These are phyloP conservation scores for Chaenodraco wilsoni DNA, from an alignment of 2,797 vertebrate species.

Conservation along the genomic window DNA sequence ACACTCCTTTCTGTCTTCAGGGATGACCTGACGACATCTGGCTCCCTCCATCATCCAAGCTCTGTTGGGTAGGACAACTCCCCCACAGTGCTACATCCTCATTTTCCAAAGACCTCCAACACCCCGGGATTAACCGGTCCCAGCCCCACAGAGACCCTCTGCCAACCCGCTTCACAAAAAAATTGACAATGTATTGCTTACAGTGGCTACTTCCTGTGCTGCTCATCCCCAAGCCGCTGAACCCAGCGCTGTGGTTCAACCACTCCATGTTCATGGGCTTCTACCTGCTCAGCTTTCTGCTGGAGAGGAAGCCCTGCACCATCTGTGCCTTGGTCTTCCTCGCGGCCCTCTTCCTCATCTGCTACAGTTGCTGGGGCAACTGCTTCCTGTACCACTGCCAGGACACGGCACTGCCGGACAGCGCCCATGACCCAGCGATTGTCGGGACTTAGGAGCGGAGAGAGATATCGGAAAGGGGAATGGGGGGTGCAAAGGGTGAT, in stretches of 20 bases:
- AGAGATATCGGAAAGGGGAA: background rate
- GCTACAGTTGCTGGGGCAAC: conserved; percentile 99
- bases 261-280: conserved; percentile 99
- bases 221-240: conserved; percentile 98
- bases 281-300: conserved; percentile 98
- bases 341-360: conserved; percentile 97
- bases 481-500: background rate
- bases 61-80: conserved; percentile 39
- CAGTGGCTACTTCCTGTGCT: conserved; percentile 99
- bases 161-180: background rate
- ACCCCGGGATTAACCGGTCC: background rate
- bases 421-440: conserved; percentile 92
- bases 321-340: conserved; percentile 99
- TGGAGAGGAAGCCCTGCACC: conserved; percentile 99
- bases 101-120: background rate
- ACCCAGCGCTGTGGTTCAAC: conserved; percentile 98
- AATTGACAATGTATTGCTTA: conserved; percentile 94
- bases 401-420: conserved; percentile 90
- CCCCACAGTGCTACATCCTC: background rate
- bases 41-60: conserved; percentile 46
- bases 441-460: conserved; percentile 89
- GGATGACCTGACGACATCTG: conserved; percentile 65
- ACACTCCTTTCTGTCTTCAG: conserved; percentile 36
- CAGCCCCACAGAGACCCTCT: background rate
- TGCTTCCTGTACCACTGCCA: conserved; percentile 99